A percentile compares a stretch with the other conserved stretches of the same genome.
These are phyloP conservation scores for Trissoscelio sp. DNA, from an alignment of 2,888 invertebrate species.

Conservation along the genomic window DNA sequence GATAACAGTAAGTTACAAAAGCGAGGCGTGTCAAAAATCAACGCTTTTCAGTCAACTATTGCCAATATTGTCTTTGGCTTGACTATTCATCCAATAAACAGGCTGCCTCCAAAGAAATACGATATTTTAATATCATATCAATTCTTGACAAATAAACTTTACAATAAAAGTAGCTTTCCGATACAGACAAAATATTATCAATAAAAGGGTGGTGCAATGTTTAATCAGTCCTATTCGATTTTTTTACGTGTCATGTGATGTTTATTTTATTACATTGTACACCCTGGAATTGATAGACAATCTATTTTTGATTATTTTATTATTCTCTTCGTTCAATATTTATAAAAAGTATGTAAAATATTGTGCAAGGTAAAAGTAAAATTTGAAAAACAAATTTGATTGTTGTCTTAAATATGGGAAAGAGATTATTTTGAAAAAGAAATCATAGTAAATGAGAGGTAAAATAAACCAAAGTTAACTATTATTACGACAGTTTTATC, in stretches of 20 bases:
- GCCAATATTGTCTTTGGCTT: conserved; percentile 5
- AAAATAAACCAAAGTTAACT: conserved; percentile 51
- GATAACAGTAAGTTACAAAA: conserved; percentile 64
- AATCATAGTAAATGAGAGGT: conserved; percentile 15
- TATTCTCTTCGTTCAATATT: neutral
- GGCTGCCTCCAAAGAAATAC: neutral
- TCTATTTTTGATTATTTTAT: conserved; percentile 8
- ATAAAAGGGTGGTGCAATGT: conserved; percentile 1
- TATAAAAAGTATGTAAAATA: too few species aligned
- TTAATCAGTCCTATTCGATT: conserved; percentile 7
- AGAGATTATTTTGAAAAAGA: conserved; percentile 12
- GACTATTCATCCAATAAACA: too few species aligned
- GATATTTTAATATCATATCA: neutral
- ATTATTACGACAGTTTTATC: conserved; percentile 53
- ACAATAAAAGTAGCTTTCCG: conserved; percentile 2
- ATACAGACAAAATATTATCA: neutral
- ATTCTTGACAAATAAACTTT: neutral
- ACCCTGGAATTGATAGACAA: conserved; percentile 11
- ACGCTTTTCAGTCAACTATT: neutral
- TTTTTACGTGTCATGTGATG: neutral
- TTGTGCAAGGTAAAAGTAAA: too few species aligned
- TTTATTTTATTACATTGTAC: neutral
- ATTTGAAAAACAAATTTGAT: neutral
- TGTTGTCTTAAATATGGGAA: neutral
- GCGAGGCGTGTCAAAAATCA: conserved; percentile 57